Percentiles rank a stretch among this genome's conserved stretches.
These are phyloP conservation scores for Corapipo altera DNA, from an alignment of 2,113 vertebrate species.

Conservation along the genomic window DNA sequence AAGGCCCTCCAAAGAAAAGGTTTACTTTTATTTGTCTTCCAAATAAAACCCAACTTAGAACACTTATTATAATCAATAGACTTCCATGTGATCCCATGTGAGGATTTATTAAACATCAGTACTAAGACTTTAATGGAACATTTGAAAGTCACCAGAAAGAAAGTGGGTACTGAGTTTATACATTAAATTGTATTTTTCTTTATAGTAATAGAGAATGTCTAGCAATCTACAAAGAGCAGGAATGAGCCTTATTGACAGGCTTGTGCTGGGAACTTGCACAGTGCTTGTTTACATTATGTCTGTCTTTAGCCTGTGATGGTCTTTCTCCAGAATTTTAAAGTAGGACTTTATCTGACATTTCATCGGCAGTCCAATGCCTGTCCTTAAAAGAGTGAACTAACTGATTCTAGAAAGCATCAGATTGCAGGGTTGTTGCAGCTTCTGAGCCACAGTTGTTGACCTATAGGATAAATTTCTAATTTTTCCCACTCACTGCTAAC, in stretches of 20 bases:
- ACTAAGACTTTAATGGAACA: neutral
- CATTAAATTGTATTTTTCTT: neutral
- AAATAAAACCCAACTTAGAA: neutral
- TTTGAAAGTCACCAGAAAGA: neutral
- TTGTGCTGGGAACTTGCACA: neutral
- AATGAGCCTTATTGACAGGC: neutral
- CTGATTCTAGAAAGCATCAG: neutral
- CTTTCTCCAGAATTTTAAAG: neutral
- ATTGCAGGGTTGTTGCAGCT: neutral
- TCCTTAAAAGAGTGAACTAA: neutral
- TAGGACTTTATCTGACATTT: neutral
- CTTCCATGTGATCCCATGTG: neutral
- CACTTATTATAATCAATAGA: neutral
- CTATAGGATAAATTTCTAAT: neutral
- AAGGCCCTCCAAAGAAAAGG: neutral
- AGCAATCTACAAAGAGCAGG: neutral
- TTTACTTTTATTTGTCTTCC: neutral
- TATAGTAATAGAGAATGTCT: neutral
- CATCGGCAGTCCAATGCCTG: neutral
- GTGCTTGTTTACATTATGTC: neutral
- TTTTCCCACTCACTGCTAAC: neutral
- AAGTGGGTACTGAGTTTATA: neutral
- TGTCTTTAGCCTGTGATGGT: neutral
- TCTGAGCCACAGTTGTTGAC: neutral
- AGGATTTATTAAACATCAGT: neutral